Evolutionary conservation across 37 sponge, comb jelly and placozoan genomes (phyloP).

Genomic region (Hormiphora californensis): DNA sequence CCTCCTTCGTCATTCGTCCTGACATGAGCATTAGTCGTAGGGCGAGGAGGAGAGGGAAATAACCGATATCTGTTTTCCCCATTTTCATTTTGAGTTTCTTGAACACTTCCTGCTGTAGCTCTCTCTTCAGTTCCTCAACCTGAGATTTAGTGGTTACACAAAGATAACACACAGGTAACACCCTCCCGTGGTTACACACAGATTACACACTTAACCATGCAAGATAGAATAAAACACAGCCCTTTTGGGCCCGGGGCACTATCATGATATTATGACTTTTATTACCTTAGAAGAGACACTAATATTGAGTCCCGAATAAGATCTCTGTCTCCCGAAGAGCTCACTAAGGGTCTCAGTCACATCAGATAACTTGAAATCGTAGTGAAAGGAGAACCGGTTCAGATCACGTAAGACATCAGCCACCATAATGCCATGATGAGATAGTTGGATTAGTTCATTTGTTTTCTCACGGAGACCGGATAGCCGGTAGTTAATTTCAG

Average conservation of each 20-base stretch:
- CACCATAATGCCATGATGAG: constrained; percentile 3
- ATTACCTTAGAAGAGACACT: too few species aligned
- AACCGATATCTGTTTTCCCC: neutral
- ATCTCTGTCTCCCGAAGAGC: too few species aligned
- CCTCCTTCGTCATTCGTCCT: neutral
- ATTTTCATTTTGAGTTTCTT: neutral
- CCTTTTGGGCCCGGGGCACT: too few species aligned
- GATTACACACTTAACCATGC: too few species aligned
- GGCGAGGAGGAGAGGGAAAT: constrained; percentile 42
- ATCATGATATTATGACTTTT: too few species aligned
- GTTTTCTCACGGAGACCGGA: neutral
- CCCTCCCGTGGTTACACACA: too few species aligned
- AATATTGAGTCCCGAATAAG: too few species aligned
- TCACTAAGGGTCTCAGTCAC: neutral
- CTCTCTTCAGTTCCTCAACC: constrained; percentile 39
- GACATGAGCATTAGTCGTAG: neutral
- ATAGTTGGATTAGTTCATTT: neutral
- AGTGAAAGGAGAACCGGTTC: constrained; percentile 12
- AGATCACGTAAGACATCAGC: constrained; percentile 29
- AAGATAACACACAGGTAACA: too few species aligned
- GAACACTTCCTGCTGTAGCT: constrained; percentile 32
- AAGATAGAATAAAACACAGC: too few species aligned
- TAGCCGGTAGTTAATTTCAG: neutral
- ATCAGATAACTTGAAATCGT: constrained; percentile 35
- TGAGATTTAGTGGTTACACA: too few species aligned